phyloP scores from a whole-genome alignment of 2,888 invertebrate species.

The Dryadula phaetusa region DNA sequence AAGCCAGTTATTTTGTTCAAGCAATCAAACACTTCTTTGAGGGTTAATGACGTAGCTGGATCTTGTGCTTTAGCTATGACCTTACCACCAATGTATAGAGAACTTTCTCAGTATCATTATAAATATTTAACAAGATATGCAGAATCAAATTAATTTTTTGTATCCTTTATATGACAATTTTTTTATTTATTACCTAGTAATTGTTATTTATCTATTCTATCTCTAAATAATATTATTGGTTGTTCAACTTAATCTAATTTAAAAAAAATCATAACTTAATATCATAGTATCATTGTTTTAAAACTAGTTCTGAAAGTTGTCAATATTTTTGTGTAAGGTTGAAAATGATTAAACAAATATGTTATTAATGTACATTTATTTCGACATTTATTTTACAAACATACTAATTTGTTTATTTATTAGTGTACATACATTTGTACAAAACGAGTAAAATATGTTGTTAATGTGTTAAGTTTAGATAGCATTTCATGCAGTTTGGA shows the following conservation, averaged over 20 bases:
- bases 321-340: neutral
- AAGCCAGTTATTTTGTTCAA: constrained; percentile 55
- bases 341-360: constrained; percentile 38
- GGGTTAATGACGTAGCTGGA: constrained; percentile 66
- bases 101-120: constrained; percentile 57
- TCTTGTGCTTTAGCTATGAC: constrained; percentile 58
- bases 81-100: constrained; percentile 55
- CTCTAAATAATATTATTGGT: neutral
- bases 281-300: no score
- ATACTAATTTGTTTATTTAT: constrained; percentile 63
- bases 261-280: no score
- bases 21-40: constrained; percentile 49
- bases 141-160: constrained; percentile 35
- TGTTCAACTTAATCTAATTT: neutral
- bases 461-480: constrained; percentile 70
- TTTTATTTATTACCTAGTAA: neutral
- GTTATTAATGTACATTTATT: constrained; percentile 74
- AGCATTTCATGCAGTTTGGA: constrained; percentile 78
- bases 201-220: neutral
- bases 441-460: constrained; percentile 65
- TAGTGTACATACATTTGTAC: constrained; percentile 80
- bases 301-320: constrained; percentile 6
- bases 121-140: constrained; percentile 56
- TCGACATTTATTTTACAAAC: constrained; percentile 78
- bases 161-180: neutral